Conservation (phyloP, 2,113 vertebrate genomes). For the Nipponia nippon region DNA sequence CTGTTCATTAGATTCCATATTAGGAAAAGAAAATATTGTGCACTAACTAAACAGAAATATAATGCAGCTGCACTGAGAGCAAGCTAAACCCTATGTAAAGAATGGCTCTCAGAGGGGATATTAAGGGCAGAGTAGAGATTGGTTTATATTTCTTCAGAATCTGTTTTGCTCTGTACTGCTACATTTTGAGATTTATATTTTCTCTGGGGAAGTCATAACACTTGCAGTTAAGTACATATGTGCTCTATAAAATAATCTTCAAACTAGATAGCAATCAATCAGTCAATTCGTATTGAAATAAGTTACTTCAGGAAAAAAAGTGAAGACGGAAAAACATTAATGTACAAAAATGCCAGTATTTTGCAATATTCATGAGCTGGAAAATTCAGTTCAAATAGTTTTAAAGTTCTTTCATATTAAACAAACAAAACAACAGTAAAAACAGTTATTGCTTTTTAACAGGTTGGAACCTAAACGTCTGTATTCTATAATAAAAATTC, state of each 20-base stretch:
- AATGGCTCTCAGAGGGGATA: slow-evolving; percentile 16
- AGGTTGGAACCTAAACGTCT: neutral
- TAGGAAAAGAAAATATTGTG: neutral
- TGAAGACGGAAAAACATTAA: neutral
- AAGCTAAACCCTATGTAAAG: neutral
- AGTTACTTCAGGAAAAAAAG: neutral
- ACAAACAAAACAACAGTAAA: neutral
- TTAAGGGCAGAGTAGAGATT: slow-evolving; percentile 6
- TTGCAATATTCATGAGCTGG: neutral
- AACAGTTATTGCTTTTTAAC: neutral
- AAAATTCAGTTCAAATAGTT: neutral
- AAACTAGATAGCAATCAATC: neutral
- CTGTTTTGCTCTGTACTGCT: neutral
- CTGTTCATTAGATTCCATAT: neutral
- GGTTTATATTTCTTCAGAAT: slow-evolving; percentile 51
- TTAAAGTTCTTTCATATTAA: neutral
- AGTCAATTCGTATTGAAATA: neutral
- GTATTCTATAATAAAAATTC: neutral
- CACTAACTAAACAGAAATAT: neutral
- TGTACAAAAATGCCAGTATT: neutral
- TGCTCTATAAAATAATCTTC: slow-evolving; percentile 23
- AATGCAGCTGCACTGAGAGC: neutral
- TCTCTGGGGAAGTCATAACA: slow-evolving; percentile 42
- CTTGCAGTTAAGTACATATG: slow-evolving; percentile 23
- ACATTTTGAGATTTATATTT: slow-evolving; percentile 23